Percentiles rank a stretch among this genome's conserved stretches.
phyloP scores from a whole-genome alignment of 2,113 vertebrate genomes.

The Callionymus lyra region DNA sequence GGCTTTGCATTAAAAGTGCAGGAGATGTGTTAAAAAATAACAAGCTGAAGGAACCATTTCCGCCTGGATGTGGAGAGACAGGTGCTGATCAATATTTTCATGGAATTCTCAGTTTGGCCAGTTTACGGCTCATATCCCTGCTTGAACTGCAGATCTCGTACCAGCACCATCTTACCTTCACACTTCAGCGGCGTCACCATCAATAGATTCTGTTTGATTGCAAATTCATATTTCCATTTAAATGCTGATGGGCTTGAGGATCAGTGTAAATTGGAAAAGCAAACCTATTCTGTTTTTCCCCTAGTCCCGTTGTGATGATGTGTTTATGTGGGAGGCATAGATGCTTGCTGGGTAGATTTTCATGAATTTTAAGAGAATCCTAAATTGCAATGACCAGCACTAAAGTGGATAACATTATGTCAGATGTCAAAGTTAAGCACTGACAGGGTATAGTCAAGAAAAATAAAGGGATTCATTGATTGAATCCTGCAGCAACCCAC shows the following conservation, averaged over 20 bases:
- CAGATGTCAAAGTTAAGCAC: conserved; percentile 28
- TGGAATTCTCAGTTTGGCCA: conserved; percentile 15
- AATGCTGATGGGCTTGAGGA: conserved; percentile 60
- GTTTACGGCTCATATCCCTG: conserved; percentile 6
- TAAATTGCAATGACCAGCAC: conserved; percentile 35
- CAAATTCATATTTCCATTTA: conserved; percentile 62
- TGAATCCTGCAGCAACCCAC: no score
- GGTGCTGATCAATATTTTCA: conserved; percentile 45
- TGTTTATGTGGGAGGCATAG: conserved; percentile 16
- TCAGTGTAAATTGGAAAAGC: conserved; percentile 43
- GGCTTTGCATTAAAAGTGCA: conserved; percentile 21
- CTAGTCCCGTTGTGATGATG: conserved; percentile 22
- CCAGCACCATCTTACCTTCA: conserved; percentile 13
- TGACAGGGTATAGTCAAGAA: neutral
- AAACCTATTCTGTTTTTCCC: conserved; percentile 34
- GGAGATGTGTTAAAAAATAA: conserved; percentile 21
- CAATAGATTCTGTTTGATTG: conserved; percentile 48
- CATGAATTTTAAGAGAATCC: conserved; percentile 65
- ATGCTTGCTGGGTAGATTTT: conserved; percentile 43
- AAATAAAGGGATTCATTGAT: no score
- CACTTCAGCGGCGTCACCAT: conserved; percentile 17
- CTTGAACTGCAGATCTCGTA: conserved; percentile 3
- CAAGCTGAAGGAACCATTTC: conserved; percentile 17
- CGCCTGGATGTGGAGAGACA: conserved; percentile 20
- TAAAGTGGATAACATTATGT: conserved; percentile 40